Conservation (phyloP, 2,888 invertebrate genomes). For the Apotomis betuletana region DNA sequence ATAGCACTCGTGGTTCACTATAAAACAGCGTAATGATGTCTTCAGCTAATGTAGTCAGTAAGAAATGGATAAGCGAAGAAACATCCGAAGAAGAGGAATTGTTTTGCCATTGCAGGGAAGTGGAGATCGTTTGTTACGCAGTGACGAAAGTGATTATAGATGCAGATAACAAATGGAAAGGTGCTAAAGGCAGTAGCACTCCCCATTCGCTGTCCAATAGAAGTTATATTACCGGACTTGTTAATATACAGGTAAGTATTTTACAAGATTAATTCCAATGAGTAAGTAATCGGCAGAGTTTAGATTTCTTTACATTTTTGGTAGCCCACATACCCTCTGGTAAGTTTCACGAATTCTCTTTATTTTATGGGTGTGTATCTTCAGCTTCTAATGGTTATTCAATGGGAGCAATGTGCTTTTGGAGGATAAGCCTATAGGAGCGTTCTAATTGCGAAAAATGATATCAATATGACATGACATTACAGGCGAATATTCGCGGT, state of each 20-base stretch:
- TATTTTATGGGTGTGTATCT: no score
- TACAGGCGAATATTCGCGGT: no score
- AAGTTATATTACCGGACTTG: slow-evolving; percentile 77
- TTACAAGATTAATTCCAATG: no score
- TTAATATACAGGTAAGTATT: slow-evolving; percentile 76
- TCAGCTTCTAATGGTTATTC: no score
- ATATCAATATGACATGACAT: no score
- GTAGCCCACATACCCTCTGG: no score
- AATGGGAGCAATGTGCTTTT: no score
- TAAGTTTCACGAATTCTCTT: no score
- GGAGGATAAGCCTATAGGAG: no score
- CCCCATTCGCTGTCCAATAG: slow-evolving; percentile 69
- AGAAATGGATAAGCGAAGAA: slow-evolving; percentile 84
- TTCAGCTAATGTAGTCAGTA: slow-evolving; percentile 62
- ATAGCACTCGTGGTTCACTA: neutral
- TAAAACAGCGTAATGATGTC: slow-evolving; percentile 54
- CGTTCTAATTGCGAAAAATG: no score
- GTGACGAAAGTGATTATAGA: slow-evolving; percentile 74
- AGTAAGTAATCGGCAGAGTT: no score
- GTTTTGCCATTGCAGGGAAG: slow-evolving; percentile 78
- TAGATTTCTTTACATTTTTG: no score
- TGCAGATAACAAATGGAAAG: slow-evolving; percentile 79
- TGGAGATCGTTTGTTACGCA: slow-evolving; percentile 77
- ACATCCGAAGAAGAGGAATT: slow-evolving; percentile 75
- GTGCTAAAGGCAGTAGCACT: slow-evolving; percentile 56